A percentile compares a stretch with the other conserved stretches of the same genome.
These are phyloP conservation scores for Pogonocherus hispidulus DNA, from an alignment of 2,888 invertebrate genomes.

Conservation along the genomic window DNA sequence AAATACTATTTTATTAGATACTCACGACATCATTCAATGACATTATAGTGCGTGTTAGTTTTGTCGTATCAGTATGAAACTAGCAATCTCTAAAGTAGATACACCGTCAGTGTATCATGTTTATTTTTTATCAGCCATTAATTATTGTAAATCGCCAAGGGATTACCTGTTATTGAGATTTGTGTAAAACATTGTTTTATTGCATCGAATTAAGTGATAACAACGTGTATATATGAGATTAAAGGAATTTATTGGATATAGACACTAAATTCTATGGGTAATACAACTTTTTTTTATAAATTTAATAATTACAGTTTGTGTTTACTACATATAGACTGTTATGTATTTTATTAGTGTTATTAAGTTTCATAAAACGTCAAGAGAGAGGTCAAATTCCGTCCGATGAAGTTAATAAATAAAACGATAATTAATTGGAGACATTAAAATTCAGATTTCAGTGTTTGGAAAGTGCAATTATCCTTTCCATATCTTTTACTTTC, in stretches of 20 bases:
- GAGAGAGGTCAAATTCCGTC: background rate
- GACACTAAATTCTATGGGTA: background rate
- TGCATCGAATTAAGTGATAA: background rate
- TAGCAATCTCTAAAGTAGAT: background rate
- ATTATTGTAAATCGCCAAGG: constrained; percentile 11
- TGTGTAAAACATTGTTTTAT: constrained; percentile 13
- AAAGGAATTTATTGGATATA: background rate
- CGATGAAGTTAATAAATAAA: background rate
- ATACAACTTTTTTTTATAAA: constrained; percentile 4
- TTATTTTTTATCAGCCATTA: constrained; percentile 19
- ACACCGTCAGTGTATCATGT: background rate
- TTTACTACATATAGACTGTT: background rate
- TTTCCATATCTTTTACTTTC: no score
- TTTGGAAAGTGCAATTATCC: background rate
- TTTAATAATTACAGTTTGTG: background rate
- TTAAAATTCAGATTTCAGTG: background rate
- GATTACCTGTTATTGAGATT: constrained; percentile 19
- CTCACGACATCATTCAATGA: no score
- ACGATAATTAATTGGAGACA: background rate
- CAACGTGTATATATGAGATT: no score
- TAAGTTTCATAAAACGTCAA: background rate
- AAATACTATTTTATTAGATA: no score
- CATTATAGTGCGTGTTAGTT: background rate
- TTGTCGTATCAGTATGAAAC: background rate
- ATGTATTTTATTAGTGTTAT: background rate